Evolutionary conservation across 1,140 invertebrate genomes (phyloP).

Genomic region (Aphelenchoides fujianensis): DNA sequence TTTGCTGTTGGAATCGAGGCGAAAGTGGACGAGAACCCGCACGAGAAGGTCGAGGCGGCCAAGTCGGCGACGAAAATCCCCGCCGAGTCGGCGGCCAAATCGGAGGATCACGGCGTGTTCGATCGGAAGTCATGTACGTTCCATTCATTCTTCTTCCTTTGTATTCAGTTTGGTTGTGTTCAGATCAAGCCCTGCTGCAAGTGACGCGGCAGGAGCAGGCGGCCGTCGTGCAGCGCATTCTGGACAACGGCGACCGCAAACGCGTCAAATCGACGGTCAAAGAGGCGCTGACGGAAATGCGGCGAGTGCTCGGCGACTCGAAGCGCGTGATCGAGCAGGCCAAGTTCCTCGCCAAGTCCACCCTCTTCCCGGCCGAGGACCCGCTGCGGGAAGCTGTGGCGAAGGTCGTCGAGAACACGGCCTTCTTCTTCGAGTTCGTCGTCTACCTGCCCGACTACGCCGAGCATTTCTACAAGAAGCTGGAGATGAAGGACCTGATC

Average conservation of each 20-base stretch:
- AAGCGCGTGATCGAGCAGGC: neutral
- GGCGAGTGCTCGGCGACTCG: neutral
- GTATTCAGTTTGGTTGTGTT: neutral
- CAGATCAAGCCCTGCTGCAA: neutral
- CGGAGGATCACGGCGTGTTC: neutral
- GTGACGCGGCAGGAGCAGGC: neutral
- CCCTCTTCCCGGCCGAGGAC: slow-evolving; percentile 3
- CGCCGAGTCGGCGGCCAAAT: neutral
- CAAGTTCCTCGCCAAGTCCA: neutral
- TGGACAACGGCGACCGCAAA: slow-evolving; percentile 10
- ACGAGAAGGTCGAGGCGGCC: neutral
- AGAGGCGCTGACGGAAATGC: neutral
- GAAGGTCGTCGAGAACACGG: slow-evolving; percentile 12
- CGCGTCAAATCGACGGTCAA: neutral
- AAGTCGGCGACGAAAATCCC: neutral
- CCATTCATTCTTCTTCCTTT: no score
- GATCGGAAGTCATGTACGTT: slow-evolving; percentile 11
- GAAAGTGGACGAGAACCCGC: neutral
- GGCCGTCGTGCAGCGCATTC: neutral
- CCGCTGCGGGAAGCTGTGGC: slow-evolving; percentile 13
- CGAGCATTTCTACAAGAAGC: neutral
- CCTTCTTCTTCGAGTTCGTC: slow-evolving; percentile 3
- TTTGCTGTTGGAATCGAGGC: no score
- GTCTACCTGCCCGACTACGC: slow-evolving; percentile 1
- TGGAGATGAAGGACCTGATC: slow-evolving; percentile 12